Base-by-base conservation (phyloP, 2,797 vertebrate species). In the Anolis apletophallus region DNA sequence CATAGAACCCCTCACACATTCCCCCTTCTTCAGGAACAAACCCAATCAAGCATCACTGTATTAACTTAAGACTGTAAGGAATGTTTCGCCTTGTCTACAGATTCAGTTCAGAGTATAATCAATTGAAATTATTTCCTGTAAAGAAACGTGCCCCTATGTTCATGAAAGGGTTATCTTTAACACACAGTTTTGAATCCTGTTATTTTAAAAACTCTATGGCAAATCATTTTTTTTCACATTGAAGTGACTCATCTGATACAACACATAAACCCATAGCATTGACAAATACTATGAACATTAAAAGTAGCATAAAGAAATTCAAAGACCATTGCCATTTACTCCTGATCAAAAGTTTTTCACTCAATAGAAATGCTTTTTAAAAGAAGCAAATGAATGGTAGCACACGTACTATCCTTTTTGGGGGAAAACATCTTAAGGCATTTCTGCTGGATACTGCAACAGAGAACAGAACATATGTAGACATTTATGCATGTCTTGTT, bases 381-480 rank as follows among this genome's bases (percentile, higher is more conserved):
- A 19, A 34, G 3, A 0, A n/a, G 13, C 3, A 40, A 57, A 36
- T 0, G 0, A 89, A 81, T 23, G 3, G 46, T 54, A 52, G 2
- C 13, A 2, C 34, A 34, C 6, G 23, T 6, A 19, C 77, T 76
- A 79, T 57, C 3, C 64, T 81, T 76, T 34, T 46, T 46, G 46
- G 19, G 5, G 2, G 29, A 0, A 82, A 29, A 1, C 93, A 91
- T 93, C 92, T 88, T 50, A 91, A 94, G 90, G 90, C 93, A 93
- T 90, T 94, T 95, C 94, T 93, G 94, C 90, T 93, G 95, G 94
- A 46, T 46, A 46, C 46, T 46, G 57, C 17, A 59, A 59, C 17
- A 59, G 57, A 59, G 57, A 91, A 91, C 61, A 85, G 90, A 81
- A 69, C 16, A 73, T 14, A 69, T 80, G 50, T 69, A 85, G 67